A percentile compares a stretch with the other conserved stretches of the same genome.
These are phyloP conservation scores for Sylvilagus bachmani DNA, from an alignment of 2,113 vertebrate genomes.

Conservation along the genomic window DNA sequence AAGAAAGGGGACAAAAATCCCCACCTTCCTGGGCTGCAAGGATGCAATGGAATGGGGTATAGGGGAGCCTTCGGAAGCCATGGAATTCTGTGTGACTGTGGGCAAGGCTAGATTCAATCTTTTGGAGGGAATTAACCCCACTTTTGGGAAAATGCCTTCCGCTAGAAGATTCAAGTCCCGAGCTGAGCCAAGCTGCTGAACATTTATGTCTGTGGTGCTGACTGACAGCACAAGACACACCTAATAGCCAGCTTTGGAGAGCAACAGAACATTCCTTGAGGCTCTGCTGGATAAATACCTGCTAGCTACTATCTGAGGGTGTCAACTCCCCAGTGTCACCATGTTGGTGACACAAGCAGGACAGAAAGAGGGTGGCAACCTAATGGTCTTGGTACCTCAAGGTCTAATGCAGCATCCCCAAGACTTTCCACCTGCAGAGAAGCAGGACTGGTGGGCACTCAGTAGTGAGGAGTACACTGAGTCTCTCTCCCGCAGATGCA, in stretches of 20 bases:
- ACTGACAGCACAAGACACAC: constrained; percentile 15
- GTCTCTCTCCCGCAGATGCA: neutral
- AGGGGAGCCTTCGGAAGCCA: constrained; percentile 1
- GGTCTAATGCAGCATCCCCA: neutral
- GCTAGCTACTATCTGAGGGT: neutral
- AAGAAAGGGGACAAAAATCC: constrained; percentile 13
- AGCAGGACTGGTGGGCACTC: neutral
- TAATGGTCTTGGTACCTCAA: constrained; percentile 38
- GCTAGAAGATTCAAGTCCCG: neutral
- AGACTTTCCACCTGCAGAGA: constrained; percentile 16
- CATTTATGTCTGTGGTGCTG: neutral
- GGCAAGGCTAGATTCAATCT: neutral
- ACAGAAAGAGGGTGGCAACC: neutral
- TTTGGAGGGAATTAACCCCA: neutral
- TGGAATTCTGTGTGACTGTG: neutral
- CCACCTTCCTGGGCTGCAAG: neutral
- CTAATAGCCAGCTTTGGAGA: neutral
- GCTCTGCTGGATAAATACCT: constrained; percentile 21
- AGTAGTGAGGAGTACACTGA: neutral
- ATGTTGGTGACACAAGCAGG: neutral
- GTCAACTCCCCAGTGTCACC: constrained; percentile 7
- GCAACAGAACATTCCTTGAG: neutral
- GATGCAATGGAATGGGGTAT: neutral
- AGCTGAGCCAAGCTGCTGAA: neutral
- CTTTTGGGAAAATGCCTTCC: constrained; percentile 28